Percentiles rank a stretch among this genome's conserved stretches.
Conservation (phyloP, 2,113 vertebrate genomes). For the Nothobranchius furzeri region DNA sequence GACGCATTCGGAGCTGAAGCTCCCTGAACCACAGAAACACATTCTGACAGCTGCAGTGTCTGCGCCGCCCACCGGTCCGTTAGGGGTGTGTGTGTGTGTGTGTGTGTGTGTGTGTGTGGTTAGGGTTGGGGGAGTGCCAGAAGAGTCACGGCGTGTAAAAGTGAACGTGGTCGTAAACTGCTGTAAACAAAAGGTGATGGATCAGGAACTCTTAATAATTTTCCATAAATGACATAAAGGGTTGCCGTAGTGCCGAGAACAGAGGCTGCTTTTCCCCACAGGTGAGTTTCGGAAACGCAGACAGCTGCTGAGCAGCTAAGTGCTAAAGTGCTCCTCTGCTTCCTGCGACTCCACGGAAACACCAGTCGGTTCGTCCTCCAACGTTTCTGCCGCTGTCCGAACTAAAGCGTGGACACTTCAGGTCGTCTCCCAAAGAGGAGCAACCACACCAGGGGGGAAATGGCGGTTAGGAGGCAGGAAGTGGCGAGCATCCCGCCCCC, state of each 20-base stretch:
- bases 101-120: neutral
- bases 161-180: constrained; percentile 42
- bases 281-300: neutral
- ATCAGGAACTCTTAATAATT: constrained; percentile 7
- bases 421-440: neutral
- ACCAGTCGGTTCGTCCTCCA: constrained; percentile 13
- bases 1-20: neutral
- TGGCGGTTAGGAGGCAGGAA: constrained; percentile 10
- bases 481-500: constrained; percentile 13
- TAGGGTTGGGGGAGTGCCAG: neutral
- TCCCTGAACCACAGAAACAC: constrained; percentile 16
- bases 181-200: constrained; percentile 48
- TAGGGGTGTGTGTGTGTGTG: constrained; percentile 11
- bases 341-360: constrained; percentile 17
- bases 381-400: constrained; percentile 3
- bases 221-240: neutral
- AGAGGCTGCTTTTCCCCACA: neutral
- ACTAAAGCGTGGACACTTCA: constrained; percentile 25
- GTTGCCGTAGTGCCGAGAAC: neutral
- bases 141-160: neutral
- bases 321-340: constrained; percentile 39
- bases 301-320: too few relatives aligned
- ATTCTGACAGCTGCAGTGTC: constrained; percentile 8
- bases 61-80: neutral
- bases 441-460: constrained; percentile 5